Percentiles rank a stretch among this genome's conserved stretches.
phyloP scores from a whole-genome alignment of 2,113 vertebrate genomes.

The Gracilinanus agilis region DNA sequence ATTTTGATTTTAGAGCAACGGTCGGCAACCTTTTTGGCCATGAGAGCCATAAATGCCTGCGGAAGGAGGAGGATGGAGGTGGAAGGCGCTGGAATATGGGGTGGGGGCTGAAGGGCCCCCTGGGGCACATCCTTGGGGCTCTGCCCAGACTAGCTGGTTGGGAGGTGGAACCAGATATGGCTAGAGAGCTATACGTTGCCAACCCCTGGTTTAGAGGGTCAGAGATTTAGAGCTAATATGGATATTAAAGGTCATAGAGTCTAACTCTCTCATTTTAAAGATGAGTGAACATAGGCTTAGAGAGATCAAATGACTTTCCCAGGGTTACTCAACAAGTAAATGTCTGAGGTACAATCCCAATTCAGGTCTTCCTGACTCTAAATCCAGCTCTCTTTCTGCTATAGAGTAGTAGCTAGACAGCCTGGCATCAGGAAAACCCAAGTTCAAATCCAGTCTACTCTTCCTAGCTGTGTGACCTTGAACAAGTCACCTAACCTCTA shows the following conservation, averaged over 20 bases:
- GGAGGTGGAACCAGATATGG: no score
- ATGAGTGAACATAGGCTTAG: neutral
- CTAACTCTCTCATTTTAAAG: neutral
- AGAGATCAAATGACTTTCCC: neutral
- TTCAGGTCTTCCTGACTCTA: neutral
- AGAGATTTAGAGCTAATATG: neutral
- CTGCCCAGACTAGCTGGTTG: no score
- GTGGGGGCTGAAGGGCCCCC: no score
- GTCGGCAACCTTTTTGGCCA: no score
- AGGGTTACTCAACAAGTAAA: no score
- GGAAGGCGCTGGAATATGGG: no score
- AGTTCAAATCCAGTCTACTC: neutral
- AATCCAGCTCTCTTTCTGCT: neutral
- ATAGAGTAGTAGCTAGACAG: neutral
- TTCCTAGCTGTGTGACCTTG: neutral
- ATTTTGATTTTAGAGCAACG: no score
- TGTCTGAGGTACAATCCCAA: neutral
- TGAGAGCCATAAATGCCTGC: no score
- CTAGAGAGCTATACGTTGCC: no score
- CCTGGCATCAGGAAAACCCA: neutral
- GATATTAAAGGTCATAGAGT: neutral
- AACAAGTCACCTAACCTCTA: neutral
- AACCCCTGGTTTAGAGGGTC: neutral
- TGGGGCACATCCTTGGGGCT: no score
- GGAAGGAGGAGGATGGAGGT: no score